These are phyloP conservation scores for Hepsetus odoe DNA, from an alignment of 2,113 vertebrate genomes.

Conservation along the genomic window DNA sequence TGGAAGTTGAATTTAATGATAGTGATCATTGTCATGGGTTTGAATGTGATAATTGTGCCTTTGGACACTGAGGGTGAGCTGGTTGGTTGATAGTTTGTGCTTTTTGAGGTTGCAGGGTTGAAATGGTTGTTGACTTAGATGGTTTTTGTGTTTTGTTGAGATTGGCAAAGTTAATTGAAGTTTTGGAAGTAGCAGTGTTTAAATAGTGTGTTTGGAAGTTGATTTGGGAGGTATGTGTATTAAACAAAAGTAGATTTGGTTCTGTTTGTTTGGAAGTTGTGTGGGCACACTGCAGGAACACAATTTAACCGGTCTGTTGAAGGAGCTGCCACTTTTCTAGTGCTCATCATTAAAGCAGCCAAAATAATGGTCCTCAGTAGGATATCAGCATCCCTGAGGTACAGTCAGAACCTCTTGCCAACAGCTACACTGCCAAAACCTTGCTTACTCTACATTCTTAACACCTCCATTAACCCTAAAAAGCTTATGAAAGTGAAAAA, in stretches of 20 bases:
- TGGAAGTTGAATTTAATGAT: not conserved
- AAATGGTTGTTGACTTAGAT: not conserved
- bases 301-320: slow-evolving; percentile 10
- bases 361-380: slow-evolving; percentile 4
- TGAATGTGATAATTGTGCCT: not conserved
- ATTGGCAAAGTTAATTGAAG: no score
- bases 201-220: not conserved
- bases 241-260: not conserved
- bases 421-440: slow-evolving; percentile 1
- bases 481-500: no score
- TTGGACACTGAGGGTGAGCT: not conserved
- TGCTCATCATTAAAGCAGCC: not conserved
- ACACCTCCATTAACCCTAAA: no score
- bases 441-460: not conserved
- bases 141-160: no score
- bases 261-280: not conserved
- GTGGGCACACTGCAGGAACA: not conserved
- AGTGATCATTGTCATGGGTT: not conserved
- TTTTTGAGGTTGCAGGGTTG: no score
- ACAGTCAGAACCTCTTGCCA: not conserved
- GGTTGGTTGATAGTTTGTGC: no score
- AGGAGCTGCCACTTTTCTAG: not conserved
- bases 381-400: not conserved
- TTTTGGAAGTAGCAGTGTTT: not conserved
- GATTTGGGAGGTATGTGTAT: not conserved